A percentile compares a stretch with the other conserved stretches of the same genome.
These are phyloP conservation scores for Lithophane socia DNA, from an alignment of 2,888 invertebrate species.

Conservation along the genomic window DNA sequence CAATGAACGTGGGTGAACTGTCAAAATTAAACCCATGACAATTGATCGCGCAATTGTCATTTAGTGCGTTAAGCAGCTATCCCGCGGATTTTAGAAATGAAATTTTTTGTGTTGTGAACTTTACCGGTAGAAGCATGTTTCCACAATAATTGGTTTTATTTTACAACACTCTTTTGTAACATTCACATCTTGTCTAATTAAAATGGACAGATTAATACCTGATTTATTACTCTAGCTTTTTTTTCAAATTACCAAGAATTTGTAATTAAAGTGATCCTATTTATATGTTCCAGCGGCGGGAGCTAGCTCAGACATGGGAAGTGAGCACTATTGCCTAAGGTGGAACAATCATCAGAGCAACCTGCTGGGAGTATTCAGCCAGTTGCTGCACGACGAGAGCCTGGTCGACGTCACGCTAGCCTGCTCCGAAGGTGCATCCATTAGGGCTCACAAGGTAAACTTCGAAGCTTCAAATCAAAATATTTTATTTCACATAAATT, in stretches of 20 bases:
- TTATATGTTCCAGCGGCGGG: conserved; percentile 91
- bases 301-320: conserved; percentile 98
- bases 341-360: conserved; percentile 99
- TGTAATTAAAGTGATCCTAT: conserved; percentile 4
- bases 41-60: too few relatives aligned
- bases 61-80: too few relatives aligned
- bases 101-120: neutral
- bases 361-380: conserved; percentile 99
- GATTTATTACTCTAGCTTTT: neutral
- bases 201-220: too few relatives aligned
- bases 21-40: too few relatives aligned
- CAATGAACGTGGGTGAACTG: too few relatives aligned
- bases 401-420: conserved; percentile 99
- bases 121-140: neutral
- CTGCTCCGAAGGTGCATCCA: conserved; percentile 98
- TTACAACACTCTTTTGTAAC: neutral
- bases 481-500: neutral
- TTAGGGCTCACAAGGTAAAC: conserved; percentile 96
- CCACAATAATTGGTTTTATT: neutral
- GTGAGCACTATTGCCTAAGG: conserved; percentile 99
- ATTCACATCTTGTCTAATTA: neutral
- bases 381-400: conserved; percentile 98
- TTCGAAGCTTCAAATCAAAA: neutral
- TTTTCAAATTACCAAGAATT: neutral
- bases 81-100: neutral